These are phyloP conservation scores for Phoxinus phoxinus DNA, from an alignment of 2,113 vertebrate genomes.

Conservation along the genomic window DNA sequence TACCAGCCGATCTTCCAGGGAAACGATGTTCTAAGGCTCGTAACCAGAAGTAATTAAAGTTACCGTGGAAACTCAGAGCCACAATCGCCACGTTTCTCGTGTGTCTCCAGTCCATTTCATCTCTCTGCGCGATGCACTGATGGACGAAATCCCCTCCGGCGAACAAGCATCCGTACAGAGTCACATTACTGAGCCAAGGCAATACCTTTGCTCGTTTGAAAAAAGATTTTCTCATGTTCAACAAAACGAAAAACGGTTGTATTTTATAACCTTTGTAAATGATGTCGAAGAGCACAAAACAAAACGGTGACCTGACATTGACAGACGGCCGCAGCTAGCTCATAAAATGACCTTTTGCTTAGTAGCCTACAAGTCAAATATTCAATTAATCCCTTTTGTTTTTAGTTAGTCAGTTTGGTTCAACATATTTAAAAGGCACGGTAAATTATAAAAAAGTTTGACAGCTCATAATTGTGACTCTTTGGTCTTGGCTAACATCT, in stretches of 20 bases:
- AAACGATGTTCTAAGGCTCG: constrained; percentile 82
- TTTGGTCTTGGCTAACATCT: neutral
- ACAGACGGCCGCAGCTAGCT: neutral
- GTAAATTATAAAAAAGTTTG: neutral
- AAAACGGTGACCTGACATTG: neutral
- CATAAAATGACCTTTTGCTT: constrained; percentile 19
- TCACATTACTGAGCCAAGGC: constrained; percentile 86
- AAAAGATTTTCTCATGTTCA: constrained; percentile 66
- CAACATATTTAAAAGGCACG: neutral
- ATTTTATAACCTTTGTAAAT: neutral
- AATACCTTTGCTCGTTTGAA: constrained; percentile 73
- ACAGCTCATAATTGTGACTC: neutral
- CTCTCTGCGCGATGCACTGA: constrained; percentile 76
- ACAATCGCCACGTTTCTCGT: constrained; percentile 84
- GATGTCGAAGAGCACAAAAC: neutral
- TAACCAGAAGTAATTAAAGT: constrained; percentile 89
- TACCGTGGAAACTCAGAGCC: constrained; percentile 84
- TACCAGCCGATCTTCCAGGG: constrained; percentile 80
- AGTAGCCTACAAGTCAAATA: neutral
- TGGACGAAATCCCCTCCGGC: constrained; percentile 85
- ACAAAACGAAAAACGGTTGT: neutral
- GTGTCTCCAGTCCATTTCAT: constrained; percentile 82
- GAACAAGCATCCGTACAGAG: constrained; percentile 82
- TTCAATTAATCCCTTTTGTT: neutral
- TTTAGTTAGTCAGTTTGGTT: too few species aligned